Conservation (phyloP, 2,113 vertebrate species). For the Capricornis sumatraensis region DNA sequence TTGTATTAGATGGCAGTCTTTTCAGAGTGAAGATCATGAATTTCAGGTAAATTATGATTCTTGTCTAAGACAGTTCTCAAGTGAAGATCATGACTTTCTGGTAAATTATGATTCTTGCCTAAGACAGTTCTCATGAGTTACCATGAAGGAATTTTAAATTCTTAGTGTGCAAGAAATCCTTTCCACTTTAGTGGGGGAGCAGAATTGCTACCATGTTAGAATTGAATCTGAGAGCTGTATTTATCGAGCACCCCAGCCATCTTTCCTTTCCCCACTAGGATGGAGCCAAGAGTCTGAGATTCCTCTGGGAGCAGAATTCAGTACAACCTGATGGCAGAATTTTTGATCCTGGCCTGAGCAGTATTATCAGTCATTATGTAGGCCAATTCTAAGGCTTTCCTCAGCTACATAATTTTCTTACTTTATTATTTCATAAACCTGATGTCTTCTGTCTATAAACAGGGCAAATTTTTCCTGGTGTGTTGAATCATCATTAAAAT, state of each 20-base stretch:
- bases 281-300: not conserved
- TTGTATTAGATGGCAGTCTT: not conserved
- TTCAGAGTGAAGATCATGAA: not conserved
- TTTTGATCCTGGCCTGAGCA: not conserved
- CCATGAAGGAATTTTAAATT: not conserved
- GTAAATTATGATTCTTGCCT: not conserved
- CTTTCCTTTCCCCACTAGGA: not conserved
- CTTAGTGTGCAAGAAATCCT: not conserved
- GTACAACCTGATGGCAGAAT: not conserved
- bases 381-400: not conserved
- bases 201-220: not conserved
- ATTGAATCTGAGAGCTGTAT: not conserved
- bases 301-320: not conserved
- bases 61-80: not conserved
- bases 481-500: not conserved
- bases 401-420: not conserved
- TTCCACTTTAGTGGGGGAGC: not conserved
- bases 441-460: not conserved
- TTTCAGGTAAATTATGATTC: conserved; percentile 2
- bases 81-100: not conserved
- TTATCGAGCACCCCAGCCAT: not conserved
- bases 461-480: not conserved
- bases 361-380: not conserved
- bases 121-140: not conserved
- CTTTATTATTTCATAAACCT: not conserved